phyloP scores from a whole-genome alignment of 2,113 vertebrate genomes.

The Callospermophilus lateralis region DNA sequence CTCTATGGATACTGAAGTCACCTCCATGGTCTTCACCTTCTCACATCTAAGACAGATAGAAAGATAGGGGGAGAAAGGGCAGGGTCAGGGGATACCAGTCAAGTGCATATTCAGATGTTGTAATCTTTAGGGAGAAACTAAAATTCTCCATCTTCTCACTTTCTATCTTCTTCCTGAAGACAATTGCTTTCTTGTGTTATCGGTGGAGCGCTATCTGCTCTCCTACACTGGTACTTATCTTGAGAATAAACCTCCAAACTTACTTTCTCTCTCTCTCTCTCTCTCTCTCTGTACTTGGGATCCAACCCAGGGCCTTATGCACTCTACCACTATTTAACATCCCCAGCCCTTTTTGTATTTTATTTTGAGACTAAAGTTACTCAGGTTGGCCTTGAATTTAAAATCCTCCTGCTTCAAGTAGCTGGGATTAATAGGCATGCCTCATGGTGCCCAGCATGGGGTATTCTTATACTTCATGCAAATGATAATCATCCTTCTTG shows the following conservation, averaged over 20 bases:
- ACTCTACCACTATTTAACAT: background rate
- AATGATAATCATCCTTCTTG: background rate
- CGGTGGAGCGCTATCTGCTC: background rate
- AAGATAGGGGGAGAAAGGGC: slow-evolving; percentile 58
- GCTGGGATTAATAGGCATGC: background rate
- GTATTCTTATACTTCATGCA: slow-evolving; percentile 27
- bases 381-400: background rate
- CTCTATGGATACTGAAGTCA: slow-evolving; percentile 81
- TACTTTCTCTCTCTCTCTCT: background rate
- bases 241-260: slow-evolving; percentile 32
- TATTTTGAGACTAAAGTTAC: background rate
- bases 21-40: slow-evolving; percentile 77
- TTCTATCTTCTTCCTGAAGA: background rate
- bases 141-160: background rate
- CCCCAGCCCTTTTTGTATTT: background rate
- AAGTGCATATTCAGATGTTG: background rate
- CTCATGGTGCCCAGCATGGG: too few relatives aligned
- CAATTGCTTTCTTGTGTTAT: background rate
- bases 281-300: background rate
- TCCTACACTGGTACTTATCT: slow-evolving; percentile 1
- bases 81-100: slow-evolving; percentile 45
- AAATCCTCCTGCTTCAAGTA: background rate
- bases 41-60: slow-evolving; percentile 80
- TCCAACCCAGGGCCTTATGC: background rate
- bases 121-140: slow-evolving; percentile 24